Percentiles rank a stretch among this genome's conserved stretches.
Evolutionary conservation across 2,888 invertebrate species (phyloP).

Genomic region (Heliconius ethilla): DNA sequence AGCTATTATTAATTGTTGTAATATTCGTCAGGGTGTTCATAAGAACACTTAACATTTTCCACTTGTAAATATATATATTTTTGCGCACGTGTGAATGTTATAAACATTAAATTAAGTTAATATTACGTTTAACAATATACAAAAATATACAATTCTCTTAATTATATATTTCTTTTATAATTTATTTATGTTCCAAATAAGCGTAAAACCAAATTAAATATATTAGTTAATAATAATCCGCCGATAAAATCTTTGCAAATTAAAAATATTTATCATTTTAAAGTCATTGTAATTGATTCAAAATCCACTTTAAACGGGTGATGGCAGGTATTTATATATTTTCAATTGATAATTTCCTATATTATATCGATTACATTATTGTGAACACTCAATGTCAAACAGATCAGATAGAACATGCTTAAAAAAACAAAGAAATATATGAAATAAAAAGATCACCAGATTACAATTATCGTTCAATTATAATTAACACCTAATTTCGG

Average conservation of each 20-base stretch:
- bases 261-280: constrained; percentile 1
- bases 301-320: not conserved
- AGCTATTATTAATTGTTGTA: too few relatives aligned
- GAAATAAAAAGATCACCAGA: too few relatives aligned
- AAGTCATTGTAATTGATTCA: not conserved
- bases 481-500: too few relatives aligned
- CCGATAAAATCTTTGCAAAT: not conserved
- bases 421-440: too few relatives aligned
- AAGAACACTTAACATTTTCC: too few relatives aligned
- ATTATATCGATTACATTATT: constrained; percentile 1
- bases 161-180: not conserved
- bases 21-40: too few relatives aligned
- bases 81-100: too few relatives aligned
- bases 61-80: too few relatives aligned
- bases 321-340: not conserved
- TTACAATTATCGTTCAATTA: too few relatives aligned
- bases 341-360: not conserved
- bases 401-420: not conserved
- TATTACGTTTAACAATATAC: too few relatives aligned
- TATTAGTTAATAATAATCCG: not conserved
- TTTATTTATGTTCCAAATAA: not conserved
- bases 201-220: not conserved
- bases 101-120: too few relatives aligned
- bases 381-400: not conserved
- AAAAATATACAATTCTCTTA: too few relatives aligned